These are phyloP conservation scores for Rhea americana DNA, from an alignment of 2,113 vertebrate species.

Conservation along the genomic window DNA sequence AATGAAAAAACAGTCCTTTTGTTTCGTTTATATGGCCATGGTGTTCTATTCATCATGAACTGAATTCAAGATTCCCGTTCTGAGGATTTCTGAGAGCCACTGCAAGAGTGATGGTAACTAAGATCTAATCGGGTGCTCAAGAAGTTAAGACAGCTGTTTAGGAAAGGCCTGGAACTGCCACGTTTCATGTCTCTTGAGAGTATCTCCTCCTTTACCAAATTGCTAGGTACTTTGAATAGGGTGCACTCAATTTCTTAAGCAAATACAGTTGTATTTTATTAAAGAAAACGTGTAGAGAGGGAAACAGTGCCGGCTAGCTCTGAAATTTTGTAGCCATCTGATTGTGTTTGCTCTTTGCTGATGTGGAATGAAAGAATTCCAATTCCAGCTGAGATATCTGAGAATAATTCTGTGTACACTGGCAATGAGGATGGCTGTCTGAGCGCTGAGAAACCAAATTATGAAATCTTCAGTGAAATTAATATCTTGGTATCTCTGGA, in stretches of 20 bases:
- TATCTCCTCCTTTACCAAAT: rapidly evolving
- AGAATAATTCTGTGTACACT: not conserved
- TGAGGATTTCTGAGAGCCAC: not conserved
- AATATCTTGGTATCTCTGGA: not conserved
- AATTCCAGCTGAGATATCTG: not conserved
- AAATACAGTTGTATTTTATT: not conserved
- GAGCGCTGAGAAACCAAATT: not conserved
- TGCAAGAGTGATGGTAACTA: not conserved
- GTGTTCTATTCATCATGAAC: rapidly evolving
- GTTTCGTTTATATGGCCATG: not conserved
- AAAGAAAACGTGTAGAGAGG: rapidly evolving
- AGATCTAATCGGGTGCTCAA: too few relatives aligned
- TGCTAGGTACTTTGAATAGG: not conserved
- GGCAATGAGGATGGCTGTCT: too few relatives aligned
- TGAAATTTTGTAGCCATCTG: rapidly evolving
- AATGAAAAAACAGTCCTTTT: not conserved
- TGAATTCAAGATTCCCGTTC: not conserved
- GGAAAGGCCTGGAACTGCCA: rapidly evolving
- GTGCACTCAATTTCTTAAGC: not conserved
- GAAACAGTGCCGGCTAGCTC: not conserved
- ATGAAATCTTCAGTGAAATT: not conserved
- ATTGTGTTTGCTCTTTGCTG: not conserved
- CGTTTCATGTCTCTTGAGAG: not conserved
- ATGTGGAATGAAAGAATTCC: not conserved
- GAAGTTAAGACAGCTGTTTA: rapidly evolving